phyloP scores from a whole-genome alignment of 2,113 vertebrate genomes.

The Coryphaenoides rupestris region DNA sequence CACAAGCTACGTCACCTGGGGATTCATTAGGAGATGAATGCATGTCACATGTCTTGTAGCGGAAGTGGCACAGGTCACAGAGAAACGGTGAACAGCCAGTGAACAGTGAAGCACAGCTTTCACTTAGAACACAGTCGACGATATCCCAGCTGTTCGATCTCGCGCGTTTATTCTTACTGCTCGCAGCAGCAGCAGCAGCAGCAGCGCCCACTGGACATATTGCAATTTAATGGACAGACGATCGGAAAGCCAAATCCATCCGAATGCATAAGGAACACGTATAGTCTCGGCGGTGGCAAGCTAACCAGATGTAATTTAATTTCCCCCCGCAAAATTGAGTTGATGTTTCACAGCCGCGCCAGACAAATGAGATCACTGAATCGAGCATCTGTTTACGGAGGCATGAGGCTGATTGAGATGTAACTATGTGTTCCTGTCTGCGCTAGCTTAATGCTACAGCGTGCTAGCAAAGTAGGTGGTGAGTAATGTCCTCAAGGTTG shows the following conservation, averaged over 20 bases:
- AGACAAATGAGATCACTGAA: background rate
- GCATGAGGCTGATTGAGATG: background rate
- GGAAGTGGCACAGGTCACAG: constrained; percentile 26
- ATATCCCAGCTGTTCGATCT: too few relatives aligned
- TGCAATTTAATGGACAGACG: too few relatives aligned
- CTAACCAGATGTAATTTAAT: background rate
- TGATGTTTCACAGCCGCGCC: background rate
- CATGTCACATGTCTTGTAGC: constrained; percentile 26
- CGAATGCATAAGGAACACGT: background rate
- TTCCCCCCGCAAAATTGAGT: background rate
- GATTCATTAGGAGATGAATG: constrained; percentile 35
- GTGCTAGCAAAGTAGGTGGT: background rate
- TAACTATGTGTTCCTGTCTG: background rate
- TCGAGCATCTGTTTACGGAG: background rate
- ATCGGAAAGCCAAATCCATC: too few relatives aligned
- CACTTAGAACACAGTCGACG: too few relatives aligned
- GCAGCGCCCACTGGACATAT: too few relatives aligned
- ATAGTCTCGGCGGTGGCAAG: background rate
- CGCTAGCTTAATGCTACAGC: too few relatives aligned
- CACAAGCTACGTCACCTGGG: constrained; percentile 33
- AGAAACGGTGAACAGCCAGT: constrained; percentile 18
- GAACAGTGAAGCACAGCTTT: too few relatives aligned
- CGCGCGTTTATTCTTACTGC: too few relatives aligned
- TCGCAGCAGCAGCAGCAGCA: too few relatives aligned
- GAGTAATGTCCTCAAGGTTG: background rate